Evolutionary conservation across 2,797 vertebrate genomes (phyloP).

Genomic region (Pangasius krempfi): DNA sequence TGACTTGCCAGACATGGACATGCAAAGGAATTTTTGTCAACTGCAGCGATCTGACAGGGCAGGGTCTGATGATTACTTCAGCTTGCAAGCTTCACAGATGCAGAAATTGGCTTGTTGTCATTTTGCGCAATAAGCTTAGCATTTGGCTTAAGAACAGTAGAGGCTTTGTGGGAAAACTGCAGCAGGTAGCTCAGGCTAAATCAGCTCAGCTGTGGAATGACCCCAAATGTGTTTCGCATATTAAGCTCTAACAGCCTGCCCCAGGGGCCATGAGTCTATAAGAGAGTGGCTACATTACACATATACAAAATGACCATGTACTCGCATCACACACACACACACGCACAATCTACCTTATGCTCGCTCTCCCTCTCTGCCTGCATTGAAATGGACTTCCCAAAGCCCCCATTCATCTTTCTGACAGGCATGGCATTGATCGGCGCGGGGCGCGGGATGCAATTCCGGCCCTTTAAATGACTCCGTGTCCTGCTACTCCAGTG

Average conservation of each 20-base stretch:
- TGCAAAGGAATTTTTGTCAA: neutral
- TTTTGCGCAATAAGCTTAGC: neutral
- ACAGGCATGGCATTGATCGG: conserved; percentile 64
- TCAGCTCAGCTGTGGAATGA: conserved; percentile 17
- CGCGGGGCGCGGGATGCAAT: conserved; percentile 58
- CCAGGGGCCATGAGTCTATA: conserved; percentile 34
- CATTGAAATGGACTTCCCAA: conserved; percentile 66
- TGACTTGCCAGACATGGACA: neutral
- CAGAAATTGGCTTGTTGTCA: neutral
- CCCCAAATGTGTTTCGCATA: conserved; percentile 30
- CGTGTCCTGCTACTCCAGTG: conserved; percentile 47
- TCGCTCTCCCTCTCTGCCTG: conserved; percentile 46
- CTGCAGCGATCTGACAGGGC: neutral
- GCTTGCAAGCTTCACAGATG: neutral
- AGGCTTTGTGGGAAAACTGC: neutral
- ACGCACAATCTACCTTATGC: conserved; percentile 22
- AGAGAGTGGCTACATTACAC: conserved; percentile 31
- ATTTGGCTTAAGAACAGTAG: neutral
- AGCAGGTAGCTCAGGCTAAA: neutral
- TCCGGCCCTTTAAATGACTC: conserved; percentile 65
- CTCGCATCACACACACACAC: neutral
- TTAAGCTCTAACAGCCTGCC: conserved; percentile 38
- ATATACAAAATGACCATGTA: conserved; percentile 32
- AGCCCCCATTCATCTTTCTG: conserved; percentile 67
- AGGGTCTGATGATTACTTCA: neutral